Base-by-base conservation (phyloP, 2,888 invertebrate species). In the Cerastoderma edule region DNA sequence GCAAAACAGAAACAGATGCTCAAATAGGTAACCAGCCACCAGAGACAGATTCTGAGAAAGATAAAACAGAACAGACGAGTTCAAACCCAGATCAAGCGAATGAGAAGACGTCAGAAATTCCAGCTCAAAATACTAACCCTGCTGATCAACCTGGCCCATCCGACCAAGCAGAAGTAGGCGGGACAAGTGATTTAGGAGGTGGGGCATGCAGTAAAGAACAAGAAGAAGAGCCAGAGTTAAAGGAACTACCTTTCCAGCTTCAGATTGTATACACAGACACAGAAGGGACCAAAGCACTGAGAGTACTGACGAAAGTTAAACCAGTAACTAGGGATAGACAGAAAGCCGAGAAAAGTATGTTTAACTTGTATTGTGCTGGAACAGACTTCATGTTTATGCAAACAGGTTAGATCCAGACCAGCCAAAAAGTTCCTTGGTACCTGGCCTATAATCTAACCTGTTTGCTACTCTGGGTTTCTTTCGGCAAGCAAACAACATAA, bases 221-320 rank as follows among this genome's bases (percentile, higher is more conserved):
- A 39, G 35, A 48, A 48, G 67, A 69, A 50, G 67, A 33, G 30
- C 56, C 32, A 28, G 32, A 66, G 46, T 24, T 22, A 22, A 69
- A 53, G 60, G 84, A 86, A 44, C 75, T 91, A 32, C 91, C 92
- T 16, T 92, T 91, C 85, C 92, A 92, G 82, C 69, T 91, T 30
- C 89, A 90, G 80, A 87, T 92, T 32, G 71, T 80, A 27, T 92
- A 92, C 78, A 89, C 87, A 27, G 91, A 90, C 69, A 83, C 86
- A 60, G 91, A 91, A 35, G 92, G 92, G 2, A 89, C 88, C 22
- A 88, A 88, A 69, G 91, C 91, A 6, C 73, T 92, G 56, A 75
- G 91, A 44, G 90, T 92, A 13, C 67, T 91, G 46, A 90, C 91
- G 1, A 85, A 88, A 60, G 80, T 75, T 0, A 89, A 87, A 75